These are phyloP conservation scores for Melieria omissa DNA, from an alignment of 2,888 invertebrate genomes.

Conservation along the genomic window DNA sequence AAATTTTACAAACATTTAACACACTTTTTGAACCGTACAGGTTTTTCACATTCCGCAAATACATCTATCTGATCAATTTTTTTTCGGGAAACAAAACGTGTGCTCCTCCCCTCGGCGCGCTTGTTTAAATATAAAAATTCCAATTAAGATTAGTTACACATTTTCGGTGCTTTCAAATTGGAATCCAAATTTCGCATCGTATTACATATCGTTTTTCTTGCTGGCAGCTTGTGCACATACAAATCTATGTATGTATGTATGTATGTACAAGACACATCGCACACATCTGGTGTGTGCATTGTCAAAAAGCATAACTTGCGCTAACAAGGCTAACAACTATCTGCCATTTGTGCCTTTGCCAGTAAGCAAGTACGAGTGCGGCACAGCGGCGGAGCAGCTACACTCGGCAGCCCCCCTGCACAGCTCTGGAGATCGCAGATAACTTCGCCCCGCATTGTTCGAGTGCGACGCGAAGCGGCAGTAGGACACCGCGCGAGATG, in stretches of 20 bases:
- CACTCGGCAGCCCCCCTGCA: background rate
- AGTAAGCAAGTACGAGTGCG: too few relatives aligned
- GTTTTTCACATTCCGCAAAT: too few relatives aligned
- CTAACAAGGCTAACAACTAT: background rate
- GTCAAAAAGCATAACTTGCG: background rate
- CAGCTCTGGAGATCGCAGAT: slow-evolving; percentile 19
- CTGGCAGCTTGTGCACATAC: slow-evolving; percentile 22
- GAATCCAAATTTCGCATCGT: slow-evolving; percentile 38
- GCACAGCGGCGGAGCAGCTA: background rate
- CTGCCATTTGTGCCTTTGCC: background rate
- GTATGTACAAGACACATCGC: background rate
- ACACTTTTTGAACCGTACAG: too few relatives aligned
- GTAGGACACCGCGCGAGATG: slow-evolving; percentile 30
- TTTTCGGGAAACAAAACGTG: too few relatives aligned
- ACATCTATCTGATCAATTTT: too few relatives aligned
- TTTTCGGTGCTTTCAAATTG: slow-evolving; percentile 49
- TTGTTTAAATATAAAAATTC: slow-evolving; percentile 55
- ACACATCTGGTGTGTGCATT: too few relatives aligned
- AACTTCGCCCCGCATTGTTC: slow-evolving; percentile 40
- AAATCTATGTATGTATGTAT: background rate
- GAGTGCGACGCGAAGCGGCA: slow-evolving; percentile 32
- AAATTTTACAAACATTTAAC: too few relatives aligned
- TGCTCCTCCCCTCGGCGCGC: background rate
- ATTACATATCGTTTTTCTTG: slow-evolving; percentile 37
- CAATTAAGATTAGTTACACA: slow-evolving; percentile 49